Evolutionary conservation across 2,797 vertebrate species (phyloP).

Genomic region (Peromyscus aztecus): DNA sequence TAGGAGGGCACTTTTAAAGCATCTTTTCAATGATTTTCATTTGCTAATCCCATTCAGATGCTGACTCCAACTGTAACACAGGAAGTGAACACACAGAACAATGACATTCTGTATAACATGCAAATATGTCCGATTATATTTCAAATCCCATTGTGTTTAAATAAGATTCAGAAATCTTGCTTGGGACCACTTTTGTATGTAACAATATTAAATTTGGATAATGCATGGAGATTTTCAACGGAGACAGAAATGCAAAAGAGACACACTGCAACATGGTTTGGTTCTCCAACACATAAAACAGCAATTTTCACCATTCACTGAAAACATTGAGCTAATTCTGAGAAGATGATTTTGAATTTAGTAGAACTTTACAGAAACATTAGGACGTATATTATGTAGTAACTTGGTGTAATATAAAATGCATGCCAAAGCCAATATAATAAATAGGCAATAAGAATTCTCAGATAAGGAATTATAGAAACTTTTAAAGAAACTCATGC

Average conservation of each 20-base stretch:
- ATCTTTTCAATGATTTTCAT: background rate
- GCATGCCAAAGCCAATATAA: background rate
- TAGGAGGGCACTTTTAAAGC: background rate
- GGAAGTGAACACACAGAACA: background rate
- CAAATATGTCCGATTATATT: background rate
- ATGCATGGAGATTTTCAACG: background rate
- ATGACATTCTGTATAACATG: background rate
- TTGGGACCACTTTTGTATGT: background rate
- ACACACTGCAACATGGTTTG: background rate
- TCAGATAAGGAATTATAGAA: background rate
- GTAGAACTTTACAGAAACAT: background rate
- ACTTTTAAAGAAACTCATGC: background rate
- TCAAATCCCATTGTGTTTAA: constrained; percentile 38
- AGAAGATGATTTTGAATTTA: constrained; percentile 17
- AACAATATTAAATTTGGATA: constrained; percentile 16
- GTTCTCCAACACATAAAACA: background rate
- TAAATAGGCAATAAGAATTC: background rate
- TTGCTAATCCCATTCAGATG: constrained; percentile 42
- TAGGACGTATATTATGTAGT: background rate
- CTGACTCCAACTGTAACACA: background rate
- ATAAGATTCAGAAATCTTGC: constrained; percentile 14
- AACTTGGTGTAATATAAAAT: background rate
- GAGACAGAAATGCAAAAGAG: constrained; percentile 31
- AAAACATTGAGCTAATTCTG: background rate
- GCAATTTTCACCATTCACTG: background rate